These are phyloP conservation scores for Drosophila birchii DNA, from an alignment of 2,888 invertebrate genomes.

Conservation along the genomic window DNA sequence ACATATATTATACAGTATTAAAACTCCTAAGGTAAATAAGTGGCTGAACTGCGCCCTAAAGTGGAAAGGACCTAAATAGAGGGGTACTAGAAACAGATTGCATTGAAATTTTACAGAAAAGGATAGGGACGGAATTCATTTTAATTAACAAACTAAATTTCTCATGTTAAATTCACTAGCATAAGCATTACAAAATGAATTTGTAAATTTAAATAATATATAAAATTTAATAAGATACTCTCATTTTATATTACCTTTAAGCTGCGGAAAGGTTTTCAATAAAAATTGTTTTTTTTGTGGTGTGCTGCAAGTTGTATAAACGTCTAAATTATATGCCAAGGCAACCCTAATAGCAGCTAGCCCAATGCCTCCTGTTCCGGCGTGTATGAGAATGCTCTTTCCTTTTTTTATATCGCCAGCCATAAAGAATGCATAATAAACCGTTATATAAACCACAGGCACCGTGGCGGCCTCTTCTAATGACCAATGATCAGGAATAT, in stretches of 20 bases:
- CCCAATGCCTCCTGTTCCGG: slow-evolving; percentile 90
- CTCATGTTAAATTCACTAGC: background rate
- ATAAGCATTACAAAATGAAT: background rate
- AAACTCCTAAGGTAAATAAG: background rate
- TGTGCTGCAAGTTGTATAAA: slow-evolving; percentile 90
- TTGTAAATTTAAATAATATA: background rate
- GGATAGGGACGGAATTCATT: background rate
- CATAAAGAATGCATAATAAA: slow-evolving; percentile 86
- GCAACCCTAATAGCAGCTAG: slow-evolving; percentile 91
- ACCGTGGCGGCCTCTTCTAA: slow-evolving; percentile 91
- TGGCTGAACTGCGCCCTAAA: too few species aligned
- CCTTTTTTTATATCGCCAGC: slow-evolving; percentile 81
- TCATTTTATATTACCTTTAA: slow-evolving; percentile 85
- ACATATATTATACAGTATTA: too few species aligned
- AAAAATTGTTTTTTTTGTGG: slow-evolving; percentile 88
- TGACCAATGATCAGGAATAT: slow-evolving; percentile 89
- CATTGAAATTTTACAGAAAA: background rate
- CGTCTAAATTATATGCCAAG: slow-evolving; percentile 87
- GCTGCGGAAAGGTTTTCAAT: slow-evolving; percentile 85
- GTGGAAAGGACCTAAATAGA: background rate
- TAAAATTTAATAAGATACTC: background rate
- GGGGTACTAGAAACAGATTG: background rate
- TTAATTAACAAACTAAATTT: background rate
- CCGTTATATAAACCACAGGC: slow-evolving; percentile 91
- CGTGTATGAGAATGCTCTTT: slow-evolving; percentile 86